Evolutionary conservation across 2,113 vertebrate genomes (phyloP).

Genomic region (Mustelus asterias): DNA sequence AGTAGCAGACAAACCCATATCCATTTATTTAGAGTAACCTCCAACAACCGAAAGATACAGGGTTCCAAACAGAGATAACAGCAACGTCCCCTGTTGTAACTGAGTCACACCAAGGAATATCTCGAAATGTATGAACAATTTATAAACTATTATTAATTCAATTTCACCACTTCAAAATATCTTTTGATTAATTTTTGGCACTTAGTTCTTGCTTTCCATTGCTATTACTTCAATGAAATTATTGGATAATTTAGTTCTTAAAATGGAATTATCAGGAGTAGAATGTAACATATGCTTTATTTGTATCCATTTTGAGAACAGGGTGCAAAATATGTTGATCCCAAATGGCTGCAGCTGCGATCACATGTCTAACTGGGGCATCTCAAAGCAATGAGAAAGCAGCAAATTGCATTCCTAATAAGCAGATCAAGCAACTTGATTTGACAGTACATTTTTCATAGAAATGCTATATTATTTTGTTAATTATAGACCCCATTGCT

Average conservation of each 20-base stretch:
- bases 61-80: not conserved
- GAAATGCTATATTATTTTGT: not conserved
- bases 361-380: not conserved
- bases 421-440: not conserved
- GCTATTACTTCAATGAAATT: not conserved
- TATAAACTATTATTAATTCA: not conserved
- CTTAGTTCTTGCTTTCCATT: not conserved
- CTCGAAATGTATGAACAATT: not conserved
- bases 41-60: not conserved
- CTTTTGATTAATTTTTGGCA: not conserved
- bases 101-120: not conserved
- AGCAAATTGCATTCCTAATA: not conserved
- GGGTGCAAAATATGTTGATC: not conserved
- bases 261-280: not conserved
- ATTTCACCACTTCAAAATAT: not conserved
- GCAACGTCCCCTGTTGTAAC: not conserved
- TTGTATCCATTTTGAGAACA: too few species aligned
- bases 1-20: not conserved
- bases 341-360: not conserved
- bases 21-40: not conserved
- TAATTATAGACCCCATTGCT: not conserved
- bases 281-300: not conserved
- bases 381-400: not conserved
- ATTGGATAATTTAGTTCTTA: not conserved
- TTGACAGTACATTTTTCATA: not conserved